These are phyloP conservation scores for Agrochola lychnidis DNA, from an alignment of 2,888 invertebrate species.

Conservation along the genomic window DNA sequence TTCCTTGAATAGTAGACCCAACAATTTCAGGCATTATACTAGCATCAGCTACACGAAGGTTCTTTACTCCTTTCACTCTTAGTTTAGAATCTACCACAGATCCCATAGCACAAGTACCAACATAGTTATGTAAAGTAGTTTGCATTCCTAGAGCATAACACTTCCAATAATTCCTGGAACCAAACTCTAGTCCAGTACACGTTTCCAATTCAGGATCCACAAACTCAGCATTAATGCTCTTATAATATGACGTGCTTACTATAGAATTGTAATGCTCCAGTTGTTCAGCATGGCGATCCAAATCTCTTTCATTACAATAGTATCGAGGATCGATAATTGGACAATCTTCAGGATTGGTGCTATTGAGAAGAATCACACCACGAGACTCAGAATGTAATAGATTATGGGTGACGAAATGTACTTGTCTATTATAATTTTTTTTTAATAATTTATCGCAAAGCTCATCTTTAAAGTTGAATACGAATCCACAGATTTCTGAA, in stretches of 20 bases:
- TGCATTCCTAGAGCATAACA: constrained; percentile 85
- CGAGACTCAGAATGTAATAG: constrained; percentile 84
- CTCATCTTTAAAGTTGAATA: constrained; percentile 60
- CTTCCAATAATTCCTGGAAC: constrained; percentile 91
- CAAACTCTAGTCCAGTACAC: constrained; percentile 67
- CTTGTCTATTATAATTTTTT: constrained; percentile 43
- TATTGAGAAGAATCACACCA: constrained; percentile 89
- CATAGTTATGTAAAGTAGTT: constrained; percentile 82
- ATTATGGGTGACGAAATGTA: constrained; percentile 52
- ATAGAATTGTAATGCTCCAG: constrained; percentile 71
- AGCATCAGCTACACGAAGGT: constrained; percentile 93
- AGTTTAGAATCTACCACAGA: constrained; percentile 92
- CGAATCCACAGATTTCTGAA: constrained; percentile 49
- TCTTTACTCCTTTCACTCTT: constrained; percentile 91
- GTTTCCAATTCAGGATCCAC: constrained; percentile 61
- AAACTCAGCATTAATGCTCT: constrained; percentile 73
- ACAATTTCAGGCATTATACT: constrained; percentile 92
- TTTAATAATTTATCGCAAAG: constrained; percentile 63
- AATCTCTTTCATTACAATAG: constrained; percentile 87
- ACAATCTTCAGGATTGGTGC: constrained; percentile 86
- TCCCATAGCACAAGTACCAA: constrained; percentile 93
- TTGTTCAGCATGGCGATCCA: constrained; percentile 79
- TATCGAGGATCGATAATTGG: constrained; percentile 91
- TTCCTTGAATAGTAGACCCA: constrained; percentile 93
- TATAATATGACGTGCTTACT: constrained; percentile 83